These are phyloP conservation scores for Cheilinus undulatus DNA, from an alignment of 2,113 vertebrate genomes.

Conservation along the genomic window DNA sequence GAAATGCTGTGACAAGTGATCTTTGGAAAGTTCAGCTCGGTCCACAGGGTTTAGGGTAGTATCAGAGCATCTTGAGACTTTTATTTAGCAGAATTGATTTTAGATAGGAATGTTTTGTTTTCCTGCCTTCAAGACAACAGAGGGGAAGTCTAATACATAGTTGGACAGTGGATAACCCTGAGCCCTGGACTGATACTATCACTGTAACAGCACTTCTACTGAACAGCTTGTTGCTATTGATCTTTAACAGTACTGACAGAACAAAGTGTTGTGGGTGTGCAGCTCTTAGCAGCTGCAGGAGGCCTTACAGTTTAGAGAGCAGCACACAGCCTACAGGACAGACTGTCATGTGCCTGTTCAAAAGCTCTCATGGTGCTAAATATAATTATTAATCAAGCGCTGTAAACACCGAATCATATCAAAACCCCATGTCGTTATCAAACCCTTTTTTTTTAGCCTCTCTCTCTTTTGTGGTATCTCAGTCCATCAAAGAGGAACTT, in stretches of 20 bases:
- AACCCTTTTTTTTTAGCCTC: no score
- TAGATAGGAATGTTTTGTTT: not conserved
- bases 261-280: slow-evolving; percentile 41
- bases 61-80: slow-evolving; percentile 10
- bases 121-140: not conserved
- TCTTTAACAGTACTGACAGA: slow-evolving; percentile 25
- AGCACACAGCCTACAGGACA: slow-evolving; percentile 25
- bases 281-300: slow-evolving; percentile 23
- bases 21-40: slow-evolving; percentile 81
- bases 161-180: not conserved
- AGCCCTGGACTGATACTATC: not conserved
- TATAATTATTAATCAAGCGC: not conserved
- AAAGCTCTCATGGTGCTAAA: not conserved
- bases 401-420: no score
- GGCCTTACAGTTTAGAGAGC: slow-evolving; percentile 59
- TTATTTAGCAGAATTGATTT: slow-evolving; percentile 7
- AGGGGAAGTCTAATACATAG: not conserved
- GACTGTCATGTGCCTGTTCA: slow-evolving; percentile 20
- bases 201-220: not conserved
- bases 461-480: no score
- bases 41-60: slow-evolving; percentile 50
- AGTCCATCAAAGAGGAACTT: no score
- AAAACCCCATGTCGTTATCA: no score
- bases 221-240: slow-evolving; percentile 40
- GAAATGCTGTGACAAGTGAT: slow-evolving; percentile 79